Evolutionary conservation across 2,113 vertebrate species (phyloP), one percentile per base, ranked within the genome.

Genomic region (Cyprinodon brontotheroides): DNA sequence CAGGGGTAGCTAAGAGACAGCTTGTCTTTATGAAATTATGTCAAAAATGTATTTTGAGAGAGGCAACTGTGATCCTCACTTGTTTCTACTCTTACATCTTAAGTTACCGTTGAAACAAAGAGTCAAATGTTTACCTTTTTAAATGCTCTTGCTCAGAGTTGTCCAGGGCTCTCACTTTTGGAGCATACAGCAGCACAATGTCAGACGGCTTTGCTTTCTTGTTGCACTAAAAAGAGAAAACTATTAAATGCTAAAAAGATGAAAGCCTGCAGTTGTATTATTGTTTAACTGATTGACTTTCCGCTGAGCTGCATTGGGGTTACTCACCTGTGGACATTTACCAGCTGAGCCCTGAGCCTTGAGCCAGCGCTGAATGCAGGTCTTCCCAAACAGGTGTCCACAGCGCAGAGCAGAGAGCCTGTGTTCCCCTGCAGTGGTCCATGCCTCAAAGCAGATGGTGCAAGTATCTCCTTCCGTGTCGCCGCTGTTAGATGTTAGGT

Each of bases 271-370:
- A 4, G 0, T 6, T 3, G 13, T 36, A 41, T 20, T 22, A 14
- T 8, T 47, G 3, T 64, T 37, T 17, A 17, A 0, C 3, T 4
- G 0, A 22, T 4, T 4, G 12, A 39, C 37, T 41, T 45, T 57
- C 3, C 38, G 37, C 3, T 38, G 8, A 14, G 11, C 11, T 0
- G 9, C 10, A 0, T 43, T 1, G 1, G 15, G 2, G 0, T 17
- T 11, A n/a, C 88, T 83, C 84, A 99, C 98, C 97, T 99, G 98
- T 0, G 98, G 98, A 70, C 98, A 99, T 86, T 98, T 99, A 36
- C 93, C 94, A 3, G 94, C 88, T 11, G 95, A 92, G 17, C 96
- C 92, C 81, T 96, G 96, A 36, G 96, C 94, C 66, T 80, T 96
- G 61, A 99, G 94, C 98, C 98, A 99, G 68, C 93, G 96, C 1